Conservation (phyloP, 2,888 invertebrate genomes). For the Camptogramma bilineatum region DNA sequence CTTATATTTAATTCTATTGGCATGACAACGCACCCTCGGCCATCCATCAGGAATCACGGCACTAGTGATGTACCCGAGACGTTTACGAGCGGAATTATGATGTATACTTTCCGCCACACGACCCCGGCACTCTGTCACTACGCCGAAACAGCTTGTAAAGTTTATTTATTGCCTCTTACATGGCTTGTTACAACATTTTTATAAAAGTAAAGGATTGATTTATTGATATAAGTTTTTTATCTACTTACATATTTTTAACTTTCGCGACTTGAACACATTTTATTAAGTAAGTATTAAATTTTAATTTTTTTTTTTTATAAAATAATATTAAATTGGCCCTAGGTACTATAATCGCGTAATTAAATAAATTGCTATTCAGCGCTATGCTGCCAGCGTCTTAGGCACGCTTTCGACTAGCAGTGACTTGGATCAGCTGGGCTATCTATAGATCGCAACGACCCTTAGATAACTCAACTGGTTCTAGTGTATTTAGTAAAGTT, state of each 20-base stretch:
- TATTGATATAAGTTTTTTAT: not conserved
- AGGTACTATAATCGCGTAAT: too few species aligned
- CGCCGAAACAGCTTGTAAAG: slow-evolving; percentile 56
- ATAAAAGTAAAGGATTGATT: not conserved
- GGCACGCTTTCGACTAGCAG: too few species aligned
- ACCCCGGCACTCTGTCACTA: slow-evolving; percentile 57
- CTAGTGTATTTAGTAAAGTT: too few species aligned
- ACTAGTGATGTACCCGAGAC: slow-evolving; percentile 64
- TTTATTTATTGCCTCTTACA: slow-evolving; percentile 54
- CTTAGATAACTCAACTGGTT: too few species aligned
- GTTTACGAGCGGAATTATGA: slow-evolving; percentile 79
- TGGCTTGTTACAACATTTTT: slow-evolving; percentile 12
- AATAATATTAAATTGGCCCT: too few species aligned
- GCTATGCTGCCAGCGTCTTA: too few species aligned
- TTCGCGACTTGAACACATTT: too few species aligned
- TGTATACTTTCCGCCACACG: slow-evolving; percentile 73
- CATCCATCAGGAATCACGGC: slow-evolving; percentile 77
- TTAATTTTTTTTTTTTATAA: too few species aligned
- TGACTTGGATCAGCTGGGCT: too few species aligned
- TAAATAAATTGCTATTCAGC: too few species aligned
- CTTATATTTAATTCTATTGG: slow-evolving; percentile 1
- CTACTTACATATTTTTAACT: not conserved
- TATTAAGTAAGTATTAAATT: too few species aligned
- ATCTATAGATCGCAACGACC: too few species aligned
- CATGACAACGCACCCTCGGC: slow-evolving; percentile 41